These are phyloP conservation scores for Cairina moschata DNA, from an alignment of 2,113 vertebrate species.

Conservation along the genomic window DNA sequence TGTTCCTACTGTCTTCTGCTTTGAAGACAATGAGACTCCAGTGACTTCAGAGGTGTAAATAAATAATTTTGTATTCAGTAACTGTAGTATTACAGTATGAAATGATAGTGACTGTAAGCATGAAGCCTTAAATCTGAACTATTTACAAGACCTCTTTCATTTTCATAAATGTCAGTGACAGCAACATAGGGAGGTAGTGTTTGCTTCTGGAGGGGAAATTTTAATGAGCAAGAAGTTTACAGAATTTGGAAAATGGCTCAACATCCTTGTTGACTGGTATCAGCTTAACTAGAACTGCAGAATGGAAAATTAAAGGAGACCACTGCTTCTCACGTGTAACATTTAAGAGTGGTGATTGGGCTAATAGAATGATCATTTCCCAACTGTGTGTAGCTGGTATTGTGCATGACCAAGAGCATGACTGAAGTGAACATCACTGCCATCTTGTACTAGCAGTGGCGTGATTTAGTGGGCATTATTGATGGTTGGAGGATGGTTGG, in stretches of 20 bases:
- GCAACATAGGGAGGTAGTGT: neutral
- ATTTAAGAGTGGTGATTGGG: neutral
- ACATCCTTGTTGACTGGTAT: neutral
- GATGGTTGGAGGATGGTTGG: too few species aligned
- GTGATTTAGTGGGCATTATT: too few species aligned
- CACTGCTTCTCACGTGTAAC: neutral
- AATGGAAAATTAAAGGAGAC: conserved; percentile 28
- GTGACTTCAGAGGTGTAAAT: neutral
- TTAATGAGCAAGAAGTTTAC: neutral
- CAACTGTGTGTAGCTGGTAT: neutral
- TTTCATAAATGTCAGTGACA: neutral
- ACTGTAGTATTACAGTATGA: neutral
- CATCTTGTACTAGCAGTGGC: neutral
- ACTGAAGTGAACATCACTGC: neutral
- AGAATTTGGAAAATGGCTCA: neutral
- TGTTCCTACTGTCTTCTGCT: neutral
- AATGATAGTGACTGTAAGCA: neutral
- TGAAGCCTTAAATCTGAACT: neutral
- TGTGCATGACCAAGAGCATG: neutral
- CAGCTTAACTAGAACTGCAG: neutral
- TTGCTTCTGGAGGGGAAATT: neutral
- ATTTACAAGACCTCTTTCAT: neutral
- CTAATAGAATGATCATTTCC: neutral
- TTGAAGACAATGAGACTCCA: neutral
- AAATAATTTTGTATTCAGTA: neutral